Percentiles rank a stretch among this genome's conserved stretches.
Conservation (phyloP, 2,113 vertebrate species). For the Clinocottus analis region DNA sequence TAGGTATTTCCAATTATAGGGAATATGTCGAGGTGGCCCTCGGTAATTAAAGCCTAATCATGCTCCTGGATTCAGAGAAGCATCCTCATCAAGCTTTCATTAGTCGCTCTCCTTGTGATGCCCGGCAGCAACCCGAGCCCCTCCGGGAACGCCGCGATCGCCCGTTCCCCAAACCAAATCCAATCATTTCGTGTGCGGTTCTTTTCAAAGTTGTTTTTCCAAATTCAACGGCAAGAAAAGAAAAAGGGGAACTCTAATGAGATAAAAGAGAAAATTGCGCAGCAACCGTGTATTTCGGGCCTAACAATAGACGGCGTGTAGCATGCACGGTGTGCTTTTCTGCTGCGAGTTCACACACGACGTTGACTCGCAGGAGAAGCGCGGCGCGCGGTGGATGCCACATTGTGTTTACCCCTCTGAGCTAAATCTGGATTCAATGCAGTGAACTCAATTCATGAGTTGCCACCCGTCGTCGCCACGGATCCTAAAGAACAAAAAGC, state of each 20-base stretch:
- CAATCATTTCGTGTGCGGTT: neutral
- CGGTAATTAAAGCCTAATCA: constrained; percentile 84
- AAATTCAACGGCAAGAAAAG: neutral
- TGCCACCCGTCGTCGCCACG: neutral
- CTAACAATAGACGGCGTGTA: no score
- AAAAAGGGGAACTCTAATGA: neutral
- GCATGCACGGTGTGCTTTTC: no score
- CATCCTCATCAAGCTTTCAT: constrained; percentile 79
- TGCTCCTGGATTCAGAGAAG: constrained; percentile 74
- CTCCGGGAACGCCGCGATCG: constrained; percentile 22
- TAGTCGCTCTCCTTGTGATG: constrained; percentile 68
- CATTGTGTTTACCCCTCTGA: neutral
- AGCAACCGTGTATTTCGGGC: neutral
- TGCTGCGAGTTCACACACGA: no score
- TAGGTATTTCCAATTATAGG: constrained; percentile 82
- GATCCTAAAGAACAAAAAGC: neutral
- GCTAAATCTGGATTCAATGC: constrained; percentile 21
- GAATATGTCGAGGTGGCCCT: constrained; percentile 77
- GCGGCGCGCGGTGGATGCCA: neutral
- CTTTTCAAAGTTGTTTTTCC: neutral
- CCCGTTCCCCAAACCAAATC: constrained; percentile 15
- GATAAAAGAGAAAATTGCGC: neutral
- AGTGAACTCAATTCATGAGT: neutral
- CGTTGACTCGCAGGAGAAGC: neutral
- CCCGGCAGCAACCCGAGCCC: constrained; percentile 51